A percentile compares a stretch with the other conserved stretches of the same genome.
phyloP scores from a whole-genome alignment of 2,888 invertebrate genomes.

The Synergus gifuensis region DNA sequence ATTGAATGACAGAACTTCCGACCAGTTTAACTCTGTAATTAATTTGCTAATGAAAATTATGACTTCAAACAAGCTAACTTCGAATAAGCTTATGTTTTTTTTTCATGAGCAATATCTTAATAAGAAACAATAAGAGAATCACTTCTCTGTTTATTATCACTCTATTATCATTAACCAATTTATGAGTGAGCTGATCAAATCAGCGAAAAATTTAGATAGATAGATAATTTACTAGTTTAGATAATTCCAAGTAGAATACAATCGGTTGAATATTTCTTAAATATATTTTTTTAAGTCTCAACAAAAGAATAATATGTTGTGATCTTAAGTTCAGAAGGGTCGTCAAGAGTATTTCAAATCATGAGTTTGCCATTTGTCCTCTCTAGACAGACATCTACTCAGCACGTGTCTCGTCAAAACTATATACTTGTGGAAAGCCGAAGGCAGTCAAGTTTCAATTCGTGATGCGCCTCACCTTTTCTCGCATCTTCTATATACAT shows the following conservation, averaged over 20 bases:
- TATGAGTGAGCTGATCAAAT: not conserved
- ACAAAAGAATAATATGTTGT: not conserved
- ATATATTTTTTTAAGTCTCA: not conserved
- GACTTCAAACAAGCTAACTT: not conserved
- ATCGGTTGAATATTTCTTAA: not conserved
- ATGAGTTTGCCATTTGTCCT: conserved; percentile 51
- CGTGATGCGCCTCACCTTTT: not conserved
- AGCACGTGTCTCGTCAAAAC: conserved; percentile 45
- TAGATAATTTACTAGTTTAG: no score
- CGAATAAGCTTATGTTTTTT: not conserved
- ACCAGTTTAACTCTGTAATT: not conserved
- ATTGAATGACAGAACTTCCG: not conserved
- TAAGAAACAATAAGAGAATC: not conserved
- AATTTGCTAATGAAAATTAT: not conserved
- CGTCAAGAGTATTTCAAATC: conserved; percentile 8
- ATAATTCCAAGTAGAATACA: not conserved
- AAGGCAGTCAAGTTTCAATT: not conserved
- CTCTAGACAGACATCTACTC: conserved; percentile 48
- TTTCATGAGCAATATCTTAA: not conserved
- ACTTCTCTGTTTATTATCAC: not conserved
- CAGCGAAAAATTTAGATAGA: not conserved
- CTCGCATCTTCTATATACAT: not conserved
- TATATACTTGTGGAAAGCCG: not conserved
- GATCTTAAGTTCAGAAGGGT: not conserved
- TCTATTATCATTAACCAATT: not conserved